Evolutionary conservation across 1,140 invertebrate genomes (phyloP).

Genomic region (Drosophila ambigua): DNA sequence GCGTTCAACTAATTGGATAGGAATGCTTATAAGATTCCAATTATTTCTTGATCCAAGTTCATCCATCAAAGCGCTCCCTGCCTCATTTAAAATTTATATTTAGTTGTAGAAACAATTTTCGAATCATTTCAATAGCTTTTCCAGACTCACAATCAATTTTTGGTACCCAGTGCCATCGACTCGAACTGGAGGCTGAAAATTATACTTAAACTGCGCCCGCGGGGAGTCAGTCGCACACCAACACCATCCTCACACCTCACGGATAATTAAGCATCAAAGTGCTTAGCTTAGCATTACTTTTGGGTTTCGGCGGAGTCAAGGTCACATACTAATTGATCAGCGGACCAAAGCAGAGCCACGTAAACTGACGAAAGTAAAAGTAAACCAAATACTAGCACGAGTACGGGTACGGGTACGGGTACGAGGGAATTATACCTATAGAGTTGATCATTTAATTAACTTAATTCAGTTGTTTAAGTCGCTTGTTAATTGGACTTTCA

Average conservation of each 20-base stretch:
- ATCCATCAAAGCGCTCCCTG: too few relatives aligned
- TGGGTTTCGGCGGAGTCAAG: slow-evolving; percentile 14
- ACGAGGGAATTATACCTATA: slow-evolving; percentile 12
- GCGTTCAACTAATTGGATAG: neutral
- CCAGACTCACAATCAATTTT: slow-evolving; percentile 4
- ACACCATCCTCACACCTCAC: neutral
- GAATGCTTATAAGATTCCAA: neutral
- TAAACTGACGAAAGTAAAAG: slow-evolving; percentile 69
- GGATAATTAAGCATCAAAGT: slow-evolving; percentile 54
- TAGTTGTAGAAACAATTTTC: slow-evolving; percentile 9
- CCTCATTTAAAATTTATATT: slow-evolving; percentile 5
- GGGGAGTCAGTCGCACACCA: slow-evolving; percentile 14
- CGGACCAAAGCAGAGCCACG: slow-evolving; percentile 13
- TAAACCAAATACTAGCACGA: slow-evolving; percentile 32
- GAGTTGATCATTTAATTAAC: slow-evolving; percentile 55
- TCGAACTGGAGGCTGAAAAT: slow-evolving; percentile 25
- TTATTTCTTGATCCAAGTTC: too few relatives aligned
- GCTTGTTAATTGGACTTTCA: slow-evolving; percentile 65
- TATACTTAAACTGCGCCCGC: slow-evolving; percentile 9
- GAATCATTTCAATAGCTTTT: slow-evolving; percentile 29
- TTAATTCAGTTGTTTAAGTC: slow-evolving; percentile 65
- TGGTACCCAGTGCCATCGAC: slow-evolving; percentile 1
- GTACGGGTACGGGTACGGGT: too few relatives aligned
- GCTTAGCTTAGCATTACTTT: slow-evolving; percentile 17
- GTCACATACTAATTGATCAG: slow-evolving; percentile 19